Evolutionary conservation across 2,888 invertebrate genomes (phyloP), one percentile per base, ranked within the genome.

Genomic region (Euphydryas editha): DNA sequence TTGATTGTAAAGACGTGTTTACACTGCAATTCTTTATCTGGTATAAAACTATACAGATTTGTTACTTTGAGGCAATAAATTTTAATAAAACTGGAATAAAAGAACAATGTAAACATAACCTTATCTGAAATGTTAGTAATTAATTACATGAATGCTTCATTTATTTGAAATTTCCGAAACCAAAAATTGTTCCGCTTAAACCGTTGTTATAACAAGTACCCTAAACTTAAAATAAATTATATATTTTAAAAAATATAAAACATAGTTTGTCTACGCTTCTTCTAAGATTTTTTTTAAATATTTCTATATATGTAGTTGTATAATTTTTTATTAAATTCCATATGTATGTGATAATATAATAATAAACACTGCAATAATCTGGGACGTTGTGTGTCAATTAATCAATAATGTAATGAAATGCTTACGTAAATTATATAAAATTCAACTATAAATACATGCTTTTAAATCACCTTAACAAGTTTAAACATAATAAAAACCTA

Each of bases 121-220:
- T 5, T 21, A 7, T 11, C 15, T 36, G 3, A 13, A 24, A 54
- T 6, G 2, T 36, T 21, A 17, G 54, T 15, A n/a, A 21, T 36
- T 30, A 54, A 30, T 51, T 51, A 24, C 7, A 51, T 21, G 20
- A 8, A 51, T 8, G n/a, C 15, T 17, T 17, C 17, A 17, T 59
- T 59, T 44, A 51, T 37, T 49, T 51, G 57, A 20, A 37, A 54
- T 54, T 67, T 62, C 49, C 57, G 1, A 51, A 44, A 42, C 58
- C 51, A 59, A 66, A 66, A 42, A 51, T 66, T 46, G 17, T 37
- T 39, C 37, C 44, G 49, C 62, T 67, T 39, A 15, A 60, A 58
- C 58, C 62, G 54, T 58, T 62, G 62, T 67, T 58, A 67, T 67
- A 67, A 51, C 57, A 54, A 62, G 66, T 62, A 67, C 59, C n/a